Percentiles rank a stretch among this genome's conserved stretches.
Evolutionary conservation across 2,113 vertebrate genomes (phyloP).

Genomic region (Bos javanicus): DNA sequence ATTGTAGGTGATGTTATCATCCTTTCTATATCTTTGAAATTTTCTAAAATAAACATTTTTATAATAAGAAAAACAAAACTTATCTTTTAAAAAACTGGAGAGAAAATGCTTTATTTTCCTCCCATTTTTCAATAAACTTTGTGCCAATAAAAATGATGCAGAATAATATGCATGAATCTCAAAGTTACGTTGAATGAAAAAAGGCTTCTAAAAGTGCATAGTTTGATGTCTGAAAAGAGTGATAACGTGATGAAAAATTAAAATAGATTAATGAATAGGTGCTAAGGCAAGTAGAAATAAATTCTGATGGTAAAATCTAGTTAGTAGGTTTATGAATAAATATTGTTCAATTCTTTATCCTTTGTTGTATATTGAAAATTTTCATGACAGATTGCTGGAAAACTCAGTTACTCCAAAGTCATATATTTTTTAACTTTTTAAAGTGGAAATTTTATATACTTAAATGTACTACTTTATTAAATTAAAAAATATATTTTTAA

Average conservation of each 20-base stretch:
- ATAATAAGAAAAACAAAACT: not conserved
- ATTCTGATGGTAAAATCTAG: not conserved
- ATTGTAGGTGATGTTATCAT: not conserved
- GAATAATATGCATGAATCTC: not conserved
- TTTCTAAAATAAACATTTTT: conserved; percentile 11
- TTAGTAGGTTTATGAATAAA: not conserved
- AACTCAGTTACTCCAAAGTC: not conserved
- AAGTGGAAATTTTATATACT: not conserved
- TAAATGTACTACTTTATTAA: not conserved
- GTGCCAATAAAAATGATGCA: not conserved
- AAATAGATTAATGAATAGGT: not conserved
- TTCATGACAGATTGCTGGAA: not conserved
- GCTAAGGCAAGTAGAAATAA: not conserved
- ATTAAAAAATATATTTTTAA: not conserved
- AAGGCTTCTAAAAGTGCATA: not conserved
- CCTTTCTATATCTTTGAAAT: not conserved
- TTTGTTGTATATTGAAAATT: not conserved
- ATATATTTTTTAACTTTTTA: not conserved
- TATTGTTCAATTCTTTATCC: not conserved
- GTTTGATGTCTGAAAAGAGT: not conserved
- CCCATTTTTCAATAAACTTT: not conserved
- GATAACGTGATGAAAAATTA: not conserved
- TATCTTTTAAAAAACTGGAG: not conserved
- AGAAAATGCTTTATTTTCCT: not conserved
- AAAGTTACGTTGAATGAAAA: not conserved